These are phyloP conservation scores for Drosophila teissieri DNA, from an alignment of 1,140 invertebrate genomes.

Conservation along the genomic window DNA sequence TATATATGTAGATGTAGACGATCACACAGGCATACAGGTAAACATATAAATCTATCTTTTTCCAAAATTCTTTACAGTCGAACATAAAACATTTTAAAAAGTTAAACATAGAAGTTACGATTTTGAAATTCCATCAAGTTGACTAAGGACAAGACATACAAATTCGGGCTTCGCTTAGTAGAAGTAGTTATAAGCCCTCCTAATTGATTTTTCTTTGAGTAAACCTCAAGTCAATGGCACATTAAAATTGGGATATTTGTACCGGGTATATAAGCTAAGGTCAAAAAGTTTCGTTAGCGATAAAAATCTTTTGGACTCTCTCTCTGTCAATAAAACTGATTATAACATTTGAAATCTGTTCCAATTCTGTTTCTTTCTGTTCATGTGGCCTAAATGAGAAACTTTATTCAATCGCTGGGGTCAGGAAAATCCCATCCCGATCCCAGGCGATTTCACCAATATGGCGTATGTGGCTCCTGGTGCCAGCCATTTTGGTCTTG, in stretches of 20 bases:
- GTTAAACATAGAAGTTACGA: slow-evolving; percentile 18
- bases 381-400: slow-evolving; percentile 56
- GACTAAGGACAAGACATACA: slow-evolving; percentile 53
- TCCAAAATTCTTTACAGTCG: slow-evolving; percentile 53
- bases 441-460: slow-evolving; percentile 67
- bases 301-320: slow-evolving; percentile 58
- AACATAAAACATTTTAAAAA: slow-evolving; percentile 53
- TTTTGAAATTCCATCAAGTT: slow-evolving; percentile 54
- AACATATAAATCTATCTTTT: slow-evolving; percentile 49
- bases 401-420: slow-evolving; percentile 12
- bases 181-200: slow-evolving; percentile 60
- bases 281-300: slow-evolving; percentile 31
- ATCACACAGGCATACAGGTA: slow-evolving; percentile 76
- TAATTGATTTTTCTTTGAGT: slow-evolving; percentile 13
- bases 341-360: slow-evolving; percentile 16
- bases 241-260: slow-evolving; percentile 46
- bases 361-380: slow-evolving; percentile 27
- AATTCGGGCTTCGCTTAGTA: slow-evolving; percentile 40
- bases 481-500: slow-evolving; percentile 53
- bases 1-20: slow-evolving; percentile 68
- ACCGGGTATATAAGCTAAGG: slow-evolving; percentile 41
- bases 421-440: slow-evolving; percentile 19
- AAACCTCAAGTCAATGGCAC: slow-evolving; percentile 62
- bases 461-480: slow-evolving; percentile 72
- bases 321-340: slow-evolving; percentile 32